Evolutionary conservation across 2,888 invertebrate genomes (phyloP), one percentile per base, ranked within the genome.

Genomic region (Girardia tigrina): DNA sequence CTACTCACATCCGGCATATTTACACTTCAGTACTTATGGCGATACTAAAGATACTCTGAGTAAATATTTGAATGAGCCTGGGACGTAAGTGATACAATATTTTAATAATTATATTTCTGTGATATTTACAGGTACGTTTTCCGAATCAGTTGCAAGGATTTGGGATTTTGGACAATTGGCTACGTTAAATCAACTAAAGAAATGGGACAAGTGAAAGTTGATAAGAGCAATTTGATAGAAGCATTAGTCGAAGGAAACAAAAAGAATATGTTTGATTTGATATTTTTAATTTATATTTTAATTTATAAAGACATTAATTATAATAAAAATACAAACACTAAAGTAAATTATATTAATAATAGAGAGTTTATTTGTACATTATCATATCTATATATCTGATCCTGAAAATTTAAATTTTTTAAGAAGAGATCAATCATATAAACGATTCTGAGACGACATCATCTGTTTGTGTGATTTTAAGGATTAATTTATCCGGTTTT

Each of bases 171-270:
- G 56, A 56, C 56, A n/a, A 56, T 56, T 8, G 56, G 56, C 4
- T 56, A 56, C 23, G 56, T 56, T 20, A 56, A 56, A 56, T 2
- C n/a, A 4, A 20, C 56, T n/a, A 56, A 56, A 56, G 56, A 56
- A 56, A 56, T 56, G 56, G 56, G 56, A 6, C 56, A 56, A 56
- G 56, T 56, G 6, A 56, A 56, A 56, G 56, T 56, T 16, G 56
- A 56, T n/a, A 56, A 56, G 23, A 56, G 56, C n/a, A 56, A 56
- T 56, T 56, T 56, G 23, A 56, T 56, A 56, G 56, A 56, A 56
- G 56, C 56, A 56, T 23, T 56, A 20, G 56, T 56, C 20, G 56
- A 56, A 56, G 56, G 56, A 56, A 56, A 56, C 23, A 56, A 56
- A 56, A 56, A 56, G n/a, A 56, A 56, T n/a, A 56, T 56, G 56